These are phyloP conservation scores for Pithys albifrons DNA, from an alignment of 2,113 vertebrate species.

Conservation along the genomic window DNA sequence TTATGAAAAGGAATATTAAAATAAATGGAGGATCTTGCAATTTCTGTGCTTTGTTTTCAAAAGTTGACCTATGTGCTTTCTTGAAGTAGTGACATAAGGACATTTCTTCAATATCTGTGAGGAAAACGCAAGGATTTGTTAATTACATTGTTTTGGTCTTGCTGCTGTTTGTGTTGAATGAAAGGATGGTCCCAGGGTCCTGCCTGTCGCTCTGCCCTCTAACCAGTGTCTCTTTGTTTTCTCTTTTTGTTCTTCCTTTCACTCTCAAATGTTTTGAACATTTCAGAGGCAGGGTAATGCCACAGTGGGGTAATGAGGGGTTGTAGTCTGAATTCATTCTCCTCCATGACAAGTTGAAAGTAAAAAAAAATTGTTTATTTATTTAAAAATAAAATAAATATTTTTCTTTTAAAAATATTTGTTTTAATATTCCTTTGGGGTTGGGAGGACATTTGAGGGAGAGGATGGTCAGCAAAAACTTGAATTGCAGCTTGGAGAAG, in stretches of 20 bases:
- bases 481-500: background rate
- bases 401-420: no score
- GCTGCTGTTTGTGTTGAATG: background rate
- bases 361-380: background rate
- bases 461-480: background rate
- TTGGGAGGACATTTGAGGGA: background rate
- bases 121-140: background rate
- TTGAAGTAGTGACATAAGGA: background rate
- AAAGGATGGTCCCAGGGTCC: background rate
- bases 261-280: background rate
- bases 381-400: no score
- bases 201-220: background rate
- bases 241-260: background rate
- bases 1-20: background rate
- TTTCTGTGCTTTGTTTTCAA: background rate
- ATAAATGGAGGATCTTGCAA: background rate
- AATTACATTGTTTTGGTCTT: background rate
- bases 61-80: background rate
- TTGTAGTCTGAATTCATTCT: background rate
- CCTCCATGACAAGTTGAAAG: background rate
- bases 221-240: background rate
- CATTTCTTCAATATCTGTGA: background rate
- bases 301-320: background rate
- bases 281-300: background rate
- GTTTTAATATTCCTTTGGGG: background rate